Evolutionary conservation across 2,797 vertebrate species (phyloP).

Genomic region (Silurus aristotelis): DNA sequence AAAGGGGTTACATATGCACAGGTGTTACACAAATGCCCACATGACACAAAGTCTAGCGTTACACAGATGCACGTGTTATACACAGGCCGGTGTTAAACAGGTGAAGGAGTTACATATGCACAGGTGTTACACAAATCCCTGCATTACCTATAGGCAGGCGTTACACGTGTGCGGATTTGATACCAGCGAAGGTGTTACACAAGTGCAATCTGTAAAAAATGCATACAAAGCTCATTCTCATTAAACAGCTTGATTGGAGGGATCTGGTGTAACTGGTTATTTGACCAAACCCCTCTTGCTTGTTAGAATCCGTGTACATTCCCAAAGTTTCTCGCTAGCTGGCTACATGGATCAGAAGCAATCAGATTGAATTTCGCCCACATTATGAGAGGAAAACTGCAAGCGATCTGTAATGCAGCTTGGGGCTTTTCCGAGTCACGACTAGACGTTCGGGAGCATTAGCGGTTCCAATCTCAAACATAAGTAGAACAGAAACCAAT

Average conservation of each 20-base stretch:
- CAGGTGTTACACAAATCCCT: too few relatives aligned
- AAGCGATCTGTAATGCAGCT: slow-evolving; percentile 1
- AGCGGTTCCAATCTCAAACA: slow-evolving; percentile 9
- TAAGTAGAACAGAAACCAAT: slow-evolving; percentile 35
- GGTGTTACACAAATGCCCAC: too few relatives aligned
- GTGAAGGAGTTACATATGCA: too few relatives aligned
- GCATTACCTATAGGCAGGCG: too few relatives aligned
- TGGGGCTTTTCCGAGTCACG: slow-evolving; percentile 1
- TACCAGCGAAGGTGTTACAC: too few relatives aligned
- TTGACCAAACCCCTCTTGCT: too few relatives aligned
- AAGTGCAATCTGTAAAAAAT: not conserved
- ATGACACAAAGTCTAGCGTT: too few relatives aligned
- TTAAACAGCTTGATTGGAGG: not conserved
- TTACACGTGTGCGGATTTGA: too few relatives aligned
- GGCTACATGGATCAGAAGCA: not conserved
- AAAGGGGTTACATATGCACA: too few relatives aligned
- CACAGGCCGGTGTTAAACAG: too few relatives aligned
- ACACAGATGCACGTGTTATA: too few relatives aligned
- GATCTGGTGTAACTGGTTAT: not conserved
- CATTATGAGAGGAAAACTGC: not conserved
- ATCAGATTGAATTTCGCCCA: slow-evolving; percentile 4
- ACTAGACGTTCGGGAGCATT: slow-evolving; percentile 12
- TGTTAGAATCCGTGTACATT: not conserved
- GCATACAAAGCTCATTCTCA: not conserved
- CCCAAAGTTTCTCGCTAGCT: slow-evolving; percentile 6